Percentiles rank a stretch among this genome's conserved stretches.
phyloP scores from a whole-genome alignment of 1,140 invertebrate genomes.

The Dinoponera quadriceps region DNA sequence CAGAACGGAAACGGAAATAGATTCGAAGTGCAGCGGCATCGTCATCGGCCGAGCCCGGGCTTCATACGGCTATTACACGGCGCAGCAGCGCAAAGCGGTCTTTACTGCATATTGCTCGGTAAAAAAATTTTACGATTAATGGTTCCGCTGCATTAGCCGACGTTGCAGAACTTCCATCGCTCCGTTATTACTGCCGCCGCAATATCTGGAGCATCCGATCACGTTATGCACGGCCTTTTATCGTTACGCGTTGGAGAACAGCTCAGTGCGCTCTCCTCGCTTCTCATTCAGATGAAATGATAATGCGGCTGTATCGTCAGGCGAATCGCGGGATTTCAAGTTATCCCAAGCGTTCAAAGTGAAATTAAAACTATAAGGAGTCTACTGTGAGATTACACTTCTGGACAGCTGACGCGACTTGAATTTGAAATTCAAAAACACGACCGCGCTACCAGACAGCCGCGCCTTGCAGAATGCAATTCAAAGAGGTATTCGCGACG shows the following conservation, averaged over 20 bases:
- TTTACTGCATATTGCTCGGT: not conserved
- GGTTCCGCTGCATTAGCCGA: not conserved
- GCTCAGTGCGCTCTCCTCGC: not conserved
- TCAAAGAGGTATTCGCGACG: not conserved
- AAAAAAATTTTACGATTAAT: slow-evolving; percentile 30
- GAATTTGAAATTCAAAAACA: slow-evolving; percentile 44
- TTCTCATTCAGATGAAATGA: slow-evolving; percentile 13
- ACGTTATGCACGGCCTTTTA: not conserved
- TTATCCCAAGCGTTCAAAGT: not conserved
- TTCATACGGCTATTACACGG: not conserved
- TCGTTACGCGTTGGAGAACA: not conserved
- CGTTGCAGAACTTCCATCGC: not conserved
- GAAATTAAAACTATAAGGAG: slow-evolving; percentile 19
- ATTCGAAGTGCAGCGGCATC: slow-evolving; percentile 10
- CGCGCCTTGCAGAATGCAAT: not conserved
- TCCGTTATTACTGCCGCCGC: not conserved
- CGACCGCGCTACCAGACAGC: not conserved
- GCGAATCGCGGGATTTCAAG: not conserved
- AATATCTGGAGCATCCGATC: not conserved
- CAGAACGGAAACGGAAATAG: slow-evolving; percentile 51
- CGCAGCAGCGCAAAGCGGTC: not conserved
- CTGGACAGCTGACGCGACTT: not conserved
- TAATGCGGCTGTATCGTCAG: not conserved
- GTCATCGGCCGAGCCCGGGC: not conserved
- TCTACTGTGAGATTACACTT: not conserved